Conservation (phyloP, 2,797 vertebrate genomes). For the Crypturellus tataupa region DNA sequence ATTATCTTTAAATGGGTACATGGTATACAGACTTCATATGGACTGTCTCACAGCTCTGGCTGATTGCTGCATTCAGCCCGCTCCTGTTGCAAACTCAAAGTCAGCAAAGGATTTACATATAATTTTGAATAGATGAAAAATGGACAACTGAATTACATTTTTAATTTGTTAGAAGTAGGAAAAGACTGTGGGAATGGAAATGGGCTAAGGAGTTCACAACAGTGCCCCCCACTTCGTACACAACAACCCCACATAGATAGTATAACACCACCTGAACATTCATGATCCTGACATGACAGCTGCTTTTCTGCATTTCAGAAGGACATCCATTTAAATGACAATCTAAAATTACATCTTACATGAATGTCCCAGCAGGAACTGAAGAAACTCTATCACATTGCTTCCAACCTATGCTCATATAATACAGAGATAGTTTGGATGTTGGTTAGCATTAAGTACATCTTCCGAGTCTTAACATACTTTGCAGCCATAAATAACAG, state of each 20-base stretch:
- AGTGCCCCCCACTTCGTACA: neutral
- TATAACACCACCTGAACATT: neutral
- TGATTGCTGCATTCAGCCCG: neutral
- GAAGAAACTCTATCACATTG: neutral
- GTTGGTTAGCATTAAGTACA: neutral
- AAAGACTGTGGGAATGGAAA: neutral
- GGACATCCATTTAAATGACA: neutral
- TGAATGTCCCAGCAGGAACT: neutral
- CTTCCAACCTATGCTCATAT: fast-evolving
- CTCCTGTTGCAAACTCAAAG: neutral
- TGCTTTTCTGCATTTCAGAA: neutral
- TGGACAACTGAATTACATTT: neutral
- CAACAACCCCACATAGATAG: neutral
- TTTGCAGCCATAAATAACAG: neutral
- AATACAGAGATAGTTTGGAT: neutral
- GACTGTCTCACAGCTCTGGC: neutral
- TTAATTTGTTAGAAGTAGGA: neutral
- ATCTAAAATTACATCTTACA: neutral
- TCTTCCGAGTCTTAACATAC: neutral
- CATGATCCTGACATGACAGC: neutral
- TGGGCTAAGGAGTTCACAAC: neutral
- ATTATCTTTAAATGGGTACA: slow-evolving; percentile 11
- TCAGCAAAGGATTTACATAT: neutral
- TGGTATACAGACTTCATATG: neutral
- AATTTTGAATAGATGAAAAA: neutral